Evolutionary conservation across 2,888 invertebrate genomes (phyloP), one percentile per base, ranked within the genome.

Genomic region (Mythimna ferrago): DNA sequence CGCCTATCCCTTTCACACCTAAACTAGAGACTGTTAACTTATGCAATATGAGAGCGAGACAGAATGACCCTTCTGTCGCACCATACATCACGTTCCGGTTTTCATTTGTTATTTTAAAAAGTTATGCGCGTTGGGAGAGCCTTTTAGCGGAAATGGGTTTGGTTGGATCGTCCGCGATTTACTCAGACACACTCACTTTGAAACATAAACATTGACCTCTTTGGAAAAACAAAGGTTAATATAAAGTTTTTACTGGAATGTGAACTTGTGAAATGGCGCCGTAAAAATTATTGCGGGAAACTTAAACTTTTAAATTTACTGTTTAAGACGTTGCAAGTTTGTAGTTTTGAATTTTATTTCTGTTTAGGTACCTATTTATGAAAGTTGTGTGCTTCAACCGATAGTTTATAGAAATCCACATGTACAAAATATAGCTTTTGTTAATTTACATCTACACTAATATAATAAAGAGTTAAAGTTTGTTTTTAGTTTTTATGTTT

Each of bases 121-220:
- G 84, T 83, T 82, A 83, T 75, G 83, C 65, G 76, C 70, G 66
- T 73, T 72, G 76, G 73, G 63, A 73, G 84, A 89, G 86, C 88
- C 90, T 92, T 90, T 91, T 88, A 91, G 84, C 81, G 85, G 67
- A 89, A 90, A 89, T 90, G 88, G 88, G 82, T 83, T 88, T 72
- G 80, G 85, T 88, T 72, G 80, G 85, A 87, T 85, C 83, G 85
- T 73, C 82, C 86, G 84, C 78, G 65, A 83, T 87, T 90, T 86
- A 85, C 85, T 84, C 83, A 64, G 83, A 82, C 83, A 86, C 79
- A 83, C 84, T 89, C 85, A 90, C 85, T 87, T 84, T 78, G 75
- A 65, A 83, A 73, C 65, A 80, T 73, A 86, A 88, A 88, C 82
- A 87, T 78, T 86, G 87, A 87, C 85, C 86, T 83, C 70, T 86